Evolutionary conservation across 2,797 vertebrate genomes (phyloP).

Genomic region (Muscicapa striata): DNA sequence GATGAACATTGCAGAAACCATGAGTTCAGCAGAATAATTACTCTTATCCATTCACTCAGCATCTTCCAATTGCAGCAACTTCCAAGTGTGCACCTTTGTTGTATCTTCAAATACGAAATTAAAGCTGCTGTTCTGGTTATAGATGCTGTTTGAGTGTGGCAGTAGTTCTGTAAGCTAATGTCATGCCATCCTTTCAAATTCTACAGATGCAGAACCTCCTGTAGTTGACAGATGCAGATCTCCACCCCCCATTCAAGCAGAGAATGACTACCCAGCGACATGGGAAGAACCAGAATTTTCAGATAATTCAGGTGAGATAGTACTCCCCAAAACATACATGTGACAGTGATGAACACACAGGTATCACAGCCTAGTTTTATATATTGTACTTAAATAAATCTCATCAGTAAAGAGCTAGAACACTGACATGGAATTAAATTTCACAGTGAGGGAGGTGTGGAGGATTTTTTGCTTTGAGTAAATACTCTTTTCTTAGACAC

Average conservation of each 20-base stretch:
- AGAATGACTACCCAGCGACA: slow-evolving; percentile 74
- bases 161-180: not conserved
- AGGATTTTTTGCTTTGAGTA: not conserved
- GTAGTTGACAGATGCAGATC: slow-evolving; percentile 95
- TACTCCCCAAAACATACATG: not conserved
- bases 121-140: not conserved
- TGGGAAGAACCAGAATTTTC: slow-evolving; percentile 98
- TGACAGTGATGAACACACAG: not conserved
- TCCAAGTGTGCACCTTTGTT: not conserved
- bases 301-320: slow-evolving; percentile 91
- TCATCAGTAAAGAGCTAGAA: not conserved
- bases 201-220: slow-evolving; percentile 89
- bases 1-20: not conserved
- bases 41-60: not conserved
- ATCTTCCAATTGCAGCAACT: not conserved
- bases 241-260: slow-evolving; percentile 85
- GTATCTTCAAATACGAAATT: not conserved
- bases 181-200: slow-evolving; percentile 35
- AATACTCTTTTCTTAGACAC: not conserved
- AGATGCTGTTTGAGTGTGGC: not conserved
- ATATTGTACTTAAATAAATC: not conserved
- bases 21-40: not conserved
- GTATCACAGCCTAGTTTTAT: not conserved
- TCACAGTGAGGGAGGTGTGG: not conserved
- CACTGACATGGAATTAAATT: not conserved